These are phyloP conservation scores for Dasyornis broadbenti DNA, from an alignment of 2,113 vertebrate species.

Conservation along the genomic window DNA sequence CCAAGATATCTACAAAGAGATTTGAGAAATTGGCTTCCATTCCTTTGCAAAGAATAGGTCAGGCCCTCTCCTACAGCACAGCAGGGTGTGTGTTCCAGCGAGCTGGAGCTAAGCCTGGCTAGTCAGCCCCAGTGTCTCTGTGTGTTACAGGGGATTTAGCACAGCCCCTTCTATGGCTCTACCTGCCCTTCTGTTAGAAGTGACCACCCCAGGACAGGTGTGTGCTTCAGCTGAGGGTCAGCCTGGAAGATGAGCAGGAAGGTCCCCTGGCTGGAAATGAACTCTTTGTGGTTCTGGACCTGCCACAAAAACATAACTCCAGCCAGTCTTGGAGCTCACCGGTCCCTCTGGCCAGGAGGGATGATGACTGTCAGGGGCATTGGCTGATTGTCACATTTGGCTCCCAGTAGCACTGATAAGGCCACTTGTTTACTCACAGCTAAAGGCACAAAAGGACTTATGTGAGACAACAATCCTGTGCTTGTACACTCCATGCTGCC, in stretches of 20 bases:
- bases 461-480: neutral
- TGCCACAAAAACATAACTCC: neutral
- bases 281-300: neutral
- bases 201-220: rapidly evolving
- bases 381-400: neutral
- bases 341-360: neutral
- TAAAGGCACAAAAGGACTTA: neutral
- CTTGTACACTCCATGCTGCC: rapidly evolving
- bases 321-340: neutral
- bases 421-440: neutral
- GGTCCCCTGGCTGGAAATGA: neutral
- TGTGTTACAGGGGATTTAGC: neutral
- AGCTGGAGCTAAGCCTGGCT: neutral
- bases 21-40: neutral
- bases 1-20: neutral
- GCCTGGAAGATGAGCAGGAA: neutral
- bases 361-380: neutral
- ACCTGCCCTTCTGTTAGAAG: neutral
- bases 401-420: neutral
- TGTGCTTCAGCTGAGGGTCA: neutral
- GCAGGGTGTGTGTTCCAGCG: rapidly evolving
- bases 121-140: too few relatives aligned
- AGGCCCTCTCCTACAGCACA: neutral
- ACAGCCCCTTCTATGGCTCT: neutral
- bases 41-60: neutral